Evolutionary conservation across 23 tunicate species (phyloP).

Genomic region (Halocynthia roretzi): DNA sequence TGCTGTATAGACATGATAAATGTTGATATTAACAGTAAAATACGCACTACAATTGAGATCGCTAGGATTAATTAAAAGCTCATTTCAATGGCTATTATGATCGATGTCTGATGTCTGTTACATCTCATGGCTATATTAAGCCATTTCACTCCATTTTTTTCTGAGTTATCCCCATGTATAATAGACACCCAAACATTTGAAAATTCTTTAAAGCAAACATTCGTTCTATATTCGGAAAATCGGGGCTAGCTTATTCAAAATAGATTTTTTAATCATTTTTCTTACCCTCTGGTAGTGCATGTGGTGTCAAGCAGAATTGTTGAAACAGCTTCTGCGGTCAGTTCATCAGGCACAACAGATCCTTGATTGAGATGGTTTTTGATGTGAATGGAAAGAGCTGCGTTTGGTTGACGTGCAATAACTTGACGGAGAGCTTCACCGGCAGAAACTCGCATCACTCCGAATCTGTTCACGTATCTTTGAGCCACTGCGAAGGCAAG

Average conservation of each 20-base stretch:
- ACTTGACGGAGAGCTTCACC: constrained; percentile 43
- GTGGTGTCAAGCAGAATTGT: constrained; percentile 48
- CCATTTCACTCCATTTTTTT: too few species aligned
- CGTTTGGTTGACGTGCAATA: constrained; percentile 46
- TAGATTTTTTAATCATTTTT: neutral
- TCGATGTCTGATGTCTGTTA: neutral
- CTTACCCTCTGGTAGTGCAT: constrained; percentile 76
- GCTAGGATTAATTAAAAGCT: too few species aligned
- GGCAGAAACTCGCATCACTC: constrained; percentile 44
- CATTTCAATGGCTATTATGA: too few species aligned
- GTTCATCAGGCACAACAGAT: constrained; percentile 46
- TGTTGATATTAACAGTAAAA: too few species aligned
- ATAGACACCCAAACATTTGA: too few species aligned
- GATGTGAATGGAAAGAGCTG: constrained; percentile 43
- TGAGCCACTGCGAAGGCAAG: constrained; percentile 35
- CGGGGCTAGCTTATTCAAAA: too few species aligned
- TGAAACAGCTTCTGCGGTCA: constrained; percentile 71
- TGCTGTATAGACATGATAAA: too few species aligned
- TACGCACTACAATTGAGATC: too few species aligned
- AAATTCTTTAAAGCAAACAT: too few species aligned
- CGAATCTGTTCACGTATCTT: constrained; percentile 49
- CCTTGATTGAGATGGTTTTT: constrained; percentile 38
- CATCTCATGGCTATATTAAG: too few species aligned
- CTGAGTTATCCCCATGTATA: too few species aligned
- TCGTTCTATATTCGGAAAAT: too few species aligned